Evolutionary conservation across 2,888 invertebrate species (phyloP).

Genomic region (Cephus spinipes): DNA sequence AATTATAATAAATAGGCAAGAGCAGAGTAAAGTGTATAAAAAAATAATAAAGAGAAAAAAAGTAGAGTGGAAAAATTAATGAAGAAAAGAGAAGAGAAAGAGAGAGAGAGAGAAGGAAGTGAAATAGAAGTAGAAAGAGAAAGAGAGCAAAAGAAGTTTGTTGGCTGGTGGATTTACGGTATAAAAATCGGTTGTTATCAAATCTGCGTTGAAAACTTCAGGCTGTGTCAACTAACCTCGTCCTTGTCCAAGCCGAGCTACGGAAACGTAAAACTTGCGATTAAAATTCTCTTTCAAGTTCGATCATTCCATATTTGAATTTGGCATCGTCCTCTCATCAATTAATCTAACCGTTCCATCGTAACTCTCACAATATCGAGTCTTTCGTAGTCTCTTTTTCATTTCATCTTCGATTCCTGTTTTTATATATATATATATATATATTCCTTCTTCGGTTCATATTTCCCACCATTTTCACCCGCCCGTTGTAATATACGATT

Average conservation of each 20-base stretch:
- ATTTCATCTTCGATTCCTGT: slow-evolving; percentile 18
- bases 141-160: slow-evolving; percentile 24
- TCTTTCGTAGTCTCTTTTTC: slow-evolving; percentile 21
- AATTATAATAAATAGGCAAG: background rate
- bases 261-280: slow-evolving; percentile 70
- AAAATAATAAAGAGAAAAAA: background rate
- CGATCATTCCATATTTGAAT: background rate
- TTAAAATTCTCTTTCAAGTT: slow-evolving; percentile 48
- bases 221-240: slow-evolving; percentile 74
- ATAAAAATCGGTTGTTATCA: slow-evolving; percentile 35
- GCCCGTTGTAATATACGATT: background rate
- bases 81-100: background rate
- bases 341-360: slow-evolving; percentile 4
- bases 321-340: background rate
- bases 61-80: background rate
- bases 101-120: background rate
- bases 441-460: slow-evolving; percentile 10
- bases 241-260: slow-evolving; percentile 95
- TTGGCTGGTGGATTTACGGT: slow-evolving; percentile 36
- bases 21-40: background rate
- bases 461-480: background rate
- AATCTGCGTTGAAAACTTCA: slow-evolving; percentile 52
- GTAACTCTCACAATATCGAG: slow-evolving; percentile 4
- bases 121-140: background rate
- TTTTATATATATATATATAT: background rate